A percentile compares a stretch with the other conserved stretches of the same genome.
Conservation (phyloP, 2,888 invertebrate species). For the Penaeus monodon region DNA sequence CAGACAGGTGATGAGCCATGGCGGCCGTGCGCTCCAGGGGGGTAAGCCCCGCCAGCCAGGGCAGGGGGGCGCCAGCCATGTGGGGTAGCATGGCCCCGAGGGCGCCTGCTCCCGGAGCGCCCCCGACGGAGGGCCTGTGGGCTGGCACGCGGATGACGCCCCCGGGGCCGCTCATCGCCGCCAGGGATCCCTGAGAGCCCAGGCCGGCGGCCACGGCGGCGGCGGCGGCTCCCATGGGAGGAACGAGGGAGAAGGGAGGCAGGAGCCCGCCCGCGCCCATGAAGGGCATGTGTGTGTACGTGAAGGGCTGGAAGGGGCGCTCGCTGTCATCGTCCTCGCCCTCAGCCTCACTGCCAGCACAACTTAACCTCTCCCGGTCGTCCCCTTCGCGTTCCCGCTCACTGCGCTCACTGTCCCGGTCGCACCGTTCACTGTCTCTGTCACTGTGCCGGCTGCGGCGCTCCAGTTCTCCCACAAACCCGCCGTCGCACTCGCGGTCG, state of each 20-base stretch:
- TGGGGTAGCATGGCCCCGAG: slow-evolving; percentile 56
- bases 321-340: slow-evolving; percentile 55
- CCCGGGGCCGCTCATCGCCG: slow-evolving; percentile 53
- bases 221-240: slow-evolving; percentile 61
- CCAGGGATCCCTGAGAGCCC: slow-evolving; percentile 49
- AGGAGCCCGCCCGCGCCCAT: slow-evolving; percentile 61
- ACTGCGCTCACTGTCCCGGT: slow-evolving; percentile 47
- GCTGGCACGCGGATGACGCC: slow-evolving; percentile 65
- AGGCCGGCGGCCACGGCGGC: slow-evolving; percentile 55
- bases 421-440: slow-evolving; percentile 49
- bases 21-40: slow-evolving; percentile 64
- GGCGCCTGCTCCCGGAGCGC: slow-evolving; percentile 23
- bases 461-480: slow-evolving; percentile 37
- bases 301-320: slow-evolving; percentile 63
- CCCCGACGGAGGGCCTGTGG: slow-evolving; percentile 62
- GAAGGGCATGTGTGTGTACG: slow-evolving; percentile 65
- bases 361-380: slow-evolving; percentile 52
- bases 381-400: slow-evolving; percentile 45
- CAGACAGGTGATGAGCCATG: slow-evolving; percentile 64
- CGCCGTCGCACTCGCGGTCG: slow-evolving; percentile 53
- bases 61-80: slow-evolving; percentile 52
- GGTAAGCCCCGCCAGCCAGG: slow-evolving; percentile 64
- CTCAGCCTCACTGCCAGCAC: slow-evolving; percentile 52
- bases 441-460: slow-evolving; percentile 46
- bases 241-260: slow-evolving; percentile 55